Conservation (phyloP, 2,113 vertebrate genomes). For the Pseudopipra pipra region DNA sequence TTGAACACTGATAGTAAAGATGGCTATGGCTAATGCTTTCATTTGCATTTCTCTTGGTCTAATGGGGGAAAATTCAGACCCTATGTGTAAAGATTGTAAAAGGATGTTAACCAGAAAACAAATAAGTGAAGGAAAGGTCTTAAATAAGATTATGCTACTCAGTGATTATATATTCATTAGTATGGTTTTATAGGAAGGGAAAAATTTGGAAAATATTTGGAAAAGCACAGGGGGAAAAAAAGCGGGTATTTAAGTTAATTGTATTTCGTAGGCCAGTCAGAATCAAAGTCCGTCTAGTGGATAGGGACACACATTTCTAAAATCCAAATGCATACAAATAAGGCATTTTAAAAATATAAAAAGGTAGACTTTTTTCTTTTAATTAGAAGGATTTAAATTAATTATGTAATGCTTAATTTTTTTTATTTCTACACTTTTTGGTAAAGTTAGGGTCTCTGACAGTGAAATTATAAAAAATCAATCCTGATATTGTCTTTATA, state of each 20-base stretch:
- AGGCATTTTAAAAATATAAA: neutral
- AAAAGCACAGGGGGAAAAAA: neutral
- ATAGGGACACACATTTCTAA: neutral
- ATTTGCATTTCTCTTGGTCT: neutral
- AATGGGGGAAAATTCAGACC: neutral
- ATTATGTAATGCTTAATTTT: neutral
- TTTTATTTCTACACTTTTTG: neutral
- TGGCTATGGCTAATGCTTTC: neutral
- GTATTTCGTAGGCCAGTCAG: neutral
- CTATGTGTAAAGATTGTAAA: neutral
- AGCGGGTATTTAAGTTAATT: neutral
- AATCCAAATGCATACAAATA: fast-evolving
- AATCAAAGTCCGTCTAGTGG: neutral
- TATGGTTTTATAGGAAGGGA: neutral
- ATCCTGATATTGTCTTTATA: neutral
- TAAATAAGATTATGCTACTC: neutral
- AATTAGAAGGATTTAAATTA: neutral
- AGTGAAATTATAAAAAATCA: neutral
- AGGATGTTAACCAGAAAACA: neutral
- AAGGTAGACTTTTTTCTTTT: neutral
- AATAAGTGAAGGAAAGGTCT: neutral
- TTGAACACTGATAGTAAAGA: neutral
- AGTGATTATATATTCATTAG: neutral
- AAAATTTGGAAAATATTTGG: neutral
- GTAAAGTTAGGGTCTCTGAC: neutral